Evolutionary conservation across 1,140 invertebrate genomes (phyloP), one percentile per base, ranked within the genome.

Genomic region (Paraescarpia echinospica): DNA sequence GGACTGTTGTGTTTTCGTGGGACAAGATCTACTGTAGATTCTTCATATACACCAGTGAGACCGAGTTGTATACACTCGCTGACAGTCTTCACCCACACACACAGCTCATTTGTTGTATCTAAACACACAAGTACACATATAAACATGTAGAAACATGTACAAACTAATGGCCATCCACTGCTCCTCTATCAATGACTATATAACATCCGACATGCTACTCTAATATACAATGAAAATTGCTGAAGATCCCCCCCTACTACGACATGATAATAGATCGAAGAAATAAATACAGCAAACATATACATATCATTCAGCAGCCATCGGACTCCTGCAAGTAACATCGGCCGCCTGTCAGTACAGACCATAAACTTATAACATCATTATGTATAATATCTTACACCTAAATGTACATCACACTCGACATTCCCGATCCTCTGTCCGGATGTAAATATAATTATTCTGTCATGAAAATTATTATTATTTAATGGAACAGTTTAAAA

Each of bases 201-300:
- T 77, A 77, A 77, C 59, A 77, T 77, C 59, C 59, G 27, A 31
- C 59, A 77, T 77, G 59, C 59, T 77, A 77, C 59, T 2, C 59
- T 77, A 77, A 18, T 77, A 77, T 77, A 77, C 59, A 77, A 77
- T 77, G 27, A 77, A 77, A 1, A 77, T 27, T 77, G 59, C 48
- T 77, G 59, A 77, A 27, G 59, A 77, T 27, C 48, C 59, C 27
- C 27, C 59, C 59, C 59, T 77, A 77, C 59, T 31, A 77, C 59
- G 27, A 77, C 59, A 27, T 77, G 59, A 27, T 77, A 77, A 77
- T 77, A 77, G 59, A 77, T 77, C 22, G 59, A 77, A 77, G 59
- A 77, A 77, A 77, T 77, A 77, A 77, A 77, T 77, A 77, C 59
- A 77, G 59, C 59, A 77, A 77, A 77, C 59, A 77, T 77, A 77